Percentiles rank a stretch among this genome's conserved stretches.
phyloP scores from a whole-genome alignment of 2,113 vertebrate species.

The Balaeniceps rex region DNA sequence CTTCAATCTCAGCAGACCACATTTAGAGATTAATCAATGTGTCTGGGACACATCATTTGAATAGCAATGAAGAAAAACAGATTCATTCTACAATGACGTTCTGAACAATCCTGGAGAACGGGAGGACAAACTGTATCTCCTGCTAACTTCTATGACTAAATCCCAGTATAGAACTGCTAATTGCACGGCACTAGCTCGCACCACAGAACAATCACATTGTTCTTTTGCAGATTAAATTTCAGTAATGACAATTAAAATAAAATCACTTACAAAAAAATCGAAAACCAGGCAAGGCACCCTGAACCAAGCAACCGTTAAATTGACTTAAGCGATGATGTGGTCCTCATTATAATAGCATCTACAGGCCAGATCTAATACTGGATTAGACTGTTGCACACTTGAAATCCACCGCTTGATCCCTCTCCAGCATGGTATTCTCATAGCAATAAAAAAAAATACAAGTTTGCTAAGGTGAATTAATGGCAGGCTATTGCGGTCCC shows the following conservation, averaged over 20 bases:
- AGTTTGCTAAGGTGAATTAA: not conserved
- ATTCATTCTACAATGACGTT: not conserved
- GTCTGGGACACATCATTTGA: not conserved
- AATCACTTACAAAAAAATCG: not conserved
- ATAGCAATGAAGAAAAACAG: not conserved
- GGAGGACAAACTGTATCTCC: not conserved
- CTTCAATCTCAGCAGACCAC: not conserved
- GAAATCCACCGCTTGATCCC: not conserved
- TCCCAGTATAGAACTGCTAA: not conserved
- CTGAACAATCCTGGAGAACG: not conserved
- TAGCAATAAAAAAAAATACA: not conserved
- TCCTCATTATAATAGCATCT: not conserved
- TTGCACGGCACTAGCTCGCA: accelerated
- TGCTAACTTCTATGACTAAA: not conserved
- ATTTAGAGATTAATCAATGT: not conserved
- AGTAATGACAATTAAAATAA: not conserved
- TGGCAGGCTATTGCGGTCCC: not conserved
- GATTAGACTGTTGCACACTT: not conserved
- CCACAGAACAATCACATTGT: accelerated
- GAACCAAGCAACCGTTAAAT: not conserved
- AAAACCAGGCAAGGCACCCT: not conserved
- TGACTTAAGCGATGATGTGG: not conserved
- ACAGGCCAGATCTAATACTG: not conserved
- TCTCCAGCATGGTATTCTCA: not conserved
- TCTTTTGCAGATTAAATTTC: not conserved